Evolutionary conservation across 2,113 vertebrate genomes (phyloP).

Genomic region (Xenotilapia flavipinnis): DNA sequence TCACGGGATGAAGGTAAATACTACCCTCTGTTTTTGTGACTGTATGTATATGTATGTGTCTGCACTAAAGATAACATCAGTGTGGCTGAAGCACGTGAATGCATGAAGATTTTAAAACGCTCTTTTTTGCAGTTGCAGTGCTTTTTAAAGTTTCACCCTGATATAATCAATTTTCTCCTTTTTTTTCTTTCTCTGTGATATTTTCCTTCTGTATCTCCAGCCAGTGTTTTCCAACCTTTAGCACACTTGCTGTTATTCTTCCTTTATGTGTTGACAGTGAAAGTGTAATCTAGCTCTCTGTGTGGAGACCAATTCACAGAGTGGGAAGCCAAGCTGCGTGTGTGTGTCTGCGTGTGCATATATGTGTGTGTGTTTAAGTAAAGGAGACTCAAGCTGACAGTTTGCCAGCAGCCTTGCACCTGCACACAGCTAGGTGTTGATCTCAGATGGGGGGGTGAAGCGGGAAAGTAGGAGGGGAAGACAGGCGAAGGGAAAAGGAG

Average conservation of each 20-base stretch:
- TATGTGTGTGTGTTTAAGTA: constrained; percentile 43
- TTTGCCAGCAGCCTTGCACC: constrained; percentile 67
- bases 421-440: constrained; percentile 66
- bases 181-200: neutral
- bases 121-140: neutral
- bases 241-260: constrained; percentile 19
- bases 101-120: neutral
- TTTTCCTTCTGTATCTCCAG: neutral
- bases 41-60: neutral
- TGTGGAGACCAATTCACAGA: constrained; percentile 48
- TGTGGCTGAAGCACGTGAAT: neutral
- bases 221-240: constrained; percentile 37
- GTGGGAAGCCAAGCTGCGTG: constrained; percentile 30
- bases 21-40: neutral
- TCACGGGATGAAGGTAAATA: neutral
- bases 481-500: neutral
- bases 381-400: constrained; percentile 64
- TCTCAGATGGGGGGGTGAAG: constrained; percentile 16
- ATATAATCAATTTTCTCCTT: neutral
- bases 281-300: constrained; percentile 47
- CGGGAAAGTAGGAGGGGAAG: neutral
- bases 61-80: neutral
- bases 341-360: neutral
- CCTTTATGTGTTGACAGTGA: constrained; percentile 44
- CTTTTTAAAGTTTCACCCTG: neutral